Evolutionary conservation across 2,888 invertebrate genomes (phyloP).

Genomic region (Mythimna pallens): DNA sequence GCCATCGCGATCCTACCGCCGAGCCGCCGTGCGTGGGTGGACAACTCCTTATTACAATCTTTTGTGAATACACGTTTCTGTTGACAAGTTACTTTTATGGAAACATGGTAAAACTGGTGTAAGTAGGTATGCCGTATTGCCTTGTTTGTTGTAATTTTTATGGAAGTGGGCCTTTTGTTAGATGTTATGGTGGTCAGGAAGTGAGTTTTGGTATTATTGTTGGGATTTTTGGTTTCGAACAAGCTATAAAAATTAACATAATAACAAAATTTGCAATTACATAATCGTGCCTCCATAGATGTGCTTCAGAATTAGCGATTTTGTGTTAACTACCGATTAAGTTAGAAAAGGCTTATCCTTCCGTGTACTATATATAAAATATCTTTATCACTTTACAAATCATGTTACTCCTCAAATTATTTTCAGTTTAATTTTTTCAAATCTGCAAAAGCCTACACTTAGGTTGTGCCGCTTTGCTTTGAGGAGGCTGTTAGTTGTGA

Average conservation of each 20-base stretch:
- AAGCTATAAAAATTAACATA: conserved; percentile 22
- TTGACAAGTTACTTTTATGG: conserved; percentile 49
- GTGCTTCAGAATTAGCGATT: not conserved
- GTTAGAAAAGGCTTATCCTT: not conserved
- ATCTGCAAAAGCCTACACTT: not conserved
- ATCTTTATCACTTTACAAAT: not conserved
- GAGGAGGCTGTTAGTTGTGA: conserved; percentile 81
- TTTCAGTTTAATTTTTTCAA: not conserved
- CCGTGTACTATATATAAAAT: not conserved
- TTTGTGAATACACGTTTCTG: conserved; percentile 56
- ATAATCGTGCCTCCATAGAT: conserved; percentile 1
- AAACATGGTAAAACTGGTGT: conserved; percentile 52
- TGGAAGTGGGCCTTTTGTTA: conserved; percentile 17
- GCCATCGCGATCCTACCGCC: conserved; percentile 84
- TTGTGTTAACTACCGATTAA: not conserved
- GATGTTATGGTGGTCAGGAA: conserved; percentile 22
- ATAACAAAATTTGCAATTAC: not conserved
- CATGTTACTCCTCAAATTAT: not conserved
- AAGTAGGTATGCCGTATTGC: conserved; percentile 42
- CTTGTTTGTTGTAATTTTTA: conserved; percentile 26
- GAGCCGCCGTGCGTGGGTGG: conserved; percentile 69
- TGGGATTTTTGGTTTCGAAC: not conserved
- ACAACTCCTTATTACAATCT: conserved; percentile 69
- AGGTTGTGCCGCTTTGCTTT: conserved; percentile 70
- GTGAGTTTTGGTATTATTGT: conserved; percentile 28